Percentiles rank a stretch among this genome's conserved stretches.
Conservation (phyloP, 1,140 invertebrate genomes). For the Hylyphantes graminicola region DNA sequence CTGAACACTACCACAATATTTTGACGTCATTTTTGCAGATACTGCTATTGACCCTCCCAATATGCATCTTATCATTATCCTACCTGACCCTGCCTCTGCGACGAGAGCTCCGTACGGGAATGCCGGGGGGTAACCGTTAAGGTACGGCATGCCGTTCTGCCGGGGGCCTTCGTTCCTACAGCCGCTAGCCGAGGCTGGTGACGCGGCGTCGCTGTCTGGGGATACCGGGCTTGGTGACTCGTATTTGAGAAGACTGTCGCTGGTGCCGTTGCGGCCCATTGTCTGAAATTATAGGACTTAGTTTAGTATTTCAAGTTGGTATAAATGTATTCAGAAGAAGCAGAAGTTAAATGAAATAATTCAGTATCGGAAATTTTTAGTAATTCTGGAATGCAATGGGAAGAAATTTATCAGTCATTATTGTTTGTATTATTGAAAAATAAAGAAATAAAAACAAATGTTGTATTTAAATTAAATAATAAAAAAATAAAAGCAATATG, state of each 20-base stretch:
- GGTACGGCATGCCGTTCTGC: constrained; percentile 5
- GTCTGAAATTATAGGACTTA: background rate
- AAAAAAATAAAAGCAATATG: background rate
- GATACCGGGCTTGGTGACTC: constrained; percentile 41
- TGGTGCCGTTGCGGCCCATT: constrained; percentile 5
- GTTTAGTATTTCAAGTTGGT: too few relatives aligned
- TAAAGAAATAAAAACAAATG: background rate
- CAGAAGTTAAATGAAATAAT: too few relatives aligned
- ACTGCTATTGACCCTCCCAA: background rate
- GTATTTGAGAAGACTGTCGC: constrained; percentile 10
- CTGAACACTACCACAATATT: too few relatives aligned
- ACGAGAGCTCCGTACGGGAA: constrained; percentile 31
- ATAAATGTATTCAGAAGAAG: too few relatives aligned
- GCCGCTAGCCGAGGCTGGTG: background rate
- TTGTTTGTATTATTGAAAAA: background rate
- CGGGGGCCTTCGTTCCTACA: background rate
- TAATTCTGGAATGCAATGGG: too few relatives aligned
- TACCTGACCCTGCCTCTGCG: constrained; percentile 16
- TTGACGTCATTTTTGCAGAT: too few relatives aligned
- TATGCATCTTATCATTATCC: background rate
- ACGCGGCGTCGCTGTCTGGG: constrained; percentile 1
- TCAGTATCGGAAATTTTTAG: too few relatives aligned
- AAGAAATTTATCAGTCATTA: too few relatives aligned
- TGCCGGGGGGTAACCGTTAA: constrained; percentile 49
- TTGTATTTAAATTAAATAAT: background rate